These are phyloP conservation scores for Catocala sponsa DNA, from an alignment of 2,888 invertebrate genomes.

Conservation along the genomic window DNA sequence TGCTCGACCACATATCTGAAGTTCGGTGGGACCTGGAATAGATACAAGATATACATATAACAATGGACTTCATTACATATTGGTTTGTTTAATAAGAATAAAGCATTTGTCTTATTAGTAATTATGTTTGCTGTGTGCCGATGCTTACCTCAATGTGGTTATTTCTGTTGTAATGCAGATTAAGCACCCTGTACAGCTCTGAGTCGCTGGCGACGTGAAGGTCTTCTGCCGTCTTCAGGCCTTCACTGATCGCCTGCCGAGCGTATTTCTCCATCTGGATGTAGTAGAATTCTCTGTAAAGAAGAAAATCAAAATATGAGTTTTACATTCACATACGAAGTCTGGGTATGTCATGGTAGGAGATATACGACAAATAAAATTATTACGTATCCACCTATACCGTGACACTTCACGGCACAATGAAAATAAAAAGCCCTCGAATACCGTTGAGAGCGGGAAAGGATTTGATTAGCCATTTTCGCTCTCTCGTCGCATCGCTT, in stretches of 20 bases:
- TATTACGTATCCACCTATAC: conserved; percentile 64
- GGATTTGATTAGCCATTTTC: conserved; percentile 88
- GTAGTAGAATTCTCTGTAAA: conserved; percentile 99
- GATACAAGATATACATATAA: conserved; percentile 29
- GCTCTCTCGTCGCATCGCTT: conserved; percentile 78
- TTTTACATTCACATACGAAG: neutral
- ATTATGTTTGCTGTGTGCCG: neutral
- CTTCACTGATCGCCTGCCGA: conserved; percentile 98
- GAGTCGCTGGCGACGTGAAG: conserved; percentile 98
- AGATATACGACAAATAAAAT: conserved; percentile 21
- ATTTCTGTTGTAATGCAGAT: conserved; percentile 99
- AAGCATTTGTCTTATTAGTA: too few species aligned
- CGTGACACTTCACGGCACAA: conserved; percentile 83
- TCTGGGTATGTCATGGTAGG: too few species aligned
- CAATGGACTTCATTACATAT: neutral
- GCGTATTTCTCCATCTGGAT: conserved; percentile 99
- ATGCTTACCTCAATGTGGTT: conserved; percentile 96
- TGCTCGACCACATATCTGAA: conserved; percentile 99
- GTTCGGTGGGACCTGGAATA: conserved; percentile 97
- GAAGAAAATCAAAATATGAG: conserved; percentile 45
- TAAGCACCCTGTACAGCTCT: conserved; percentile 98
- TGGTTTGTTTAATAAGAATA: neutral
- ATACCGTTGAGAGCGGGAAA: conserved; percentile 80
- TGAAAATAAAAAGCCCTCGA: conserved; percentile 84
- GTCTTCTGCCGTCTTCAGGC: conserved; percentile 97